Evolutionary conservation across 1,140 invertebrate species (phyloP), one percentile per base, ranked within the genome.

Genomic region (Panagrolaimus sp.): DNA sequence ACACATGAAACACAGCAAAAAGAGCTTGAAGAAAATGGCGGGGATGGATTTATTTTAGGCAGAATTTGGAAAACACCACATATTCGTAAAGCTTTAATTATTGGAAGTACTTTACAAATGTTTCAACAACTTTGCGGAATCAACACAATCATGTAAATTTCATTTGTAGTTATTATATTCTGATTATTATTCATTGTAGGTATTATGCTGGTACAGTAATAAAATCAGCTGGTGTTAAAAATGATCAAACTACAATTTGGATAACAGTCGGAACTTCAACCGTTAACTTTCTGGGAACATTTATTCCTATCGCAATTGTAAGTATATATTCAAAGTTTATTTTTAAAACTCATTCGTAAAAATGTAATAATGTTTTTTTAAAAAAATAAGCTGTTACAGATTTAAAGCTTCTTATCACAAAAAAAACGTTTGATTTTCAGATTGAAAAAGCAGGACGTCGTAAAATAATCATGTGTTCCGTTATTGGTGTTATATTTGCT

Each of bases 151-250:
- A 89, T 89, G 88, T 88, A 84, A 63, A 80, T 72, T 73, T 7
- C 2, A 51, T 38, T 38, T 38, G 13, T n/a, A 70, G 20, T 42
- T 53, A 43, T 8, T 20, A 11, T 25, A 20, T 25, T 25, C 5
- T 1, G n/a, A 0, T 20, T 71, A 42, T 63, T 14, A 9, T 53
- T 20, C 70, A 76, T 4, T 25, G 48, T 43, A 69, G 16, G 23
- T n/a, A 88, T 77, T 88, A 88, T 79, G 87, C 86, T 68, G 87
- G 87, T 8, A 87, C 86, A 42, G 89, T 89, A 65, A 89, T 89
- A 67, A 83, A 86, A 62, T 88, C 88, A 85, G 85, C 88, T 1
- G 88, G 88, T 31, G 84, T 88, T 4, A 78, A 83, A 31, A 85
- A 86, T 68, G 81, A 85, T 31, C 83, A 84, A 27, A 77, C 82